A percentile compares a stretch with the other conserved stretches of the same genome.
Evolutionary conservation across 2,888 invertebrate species (phyloP).

Genomic region (Carcina quercana): DNA sequence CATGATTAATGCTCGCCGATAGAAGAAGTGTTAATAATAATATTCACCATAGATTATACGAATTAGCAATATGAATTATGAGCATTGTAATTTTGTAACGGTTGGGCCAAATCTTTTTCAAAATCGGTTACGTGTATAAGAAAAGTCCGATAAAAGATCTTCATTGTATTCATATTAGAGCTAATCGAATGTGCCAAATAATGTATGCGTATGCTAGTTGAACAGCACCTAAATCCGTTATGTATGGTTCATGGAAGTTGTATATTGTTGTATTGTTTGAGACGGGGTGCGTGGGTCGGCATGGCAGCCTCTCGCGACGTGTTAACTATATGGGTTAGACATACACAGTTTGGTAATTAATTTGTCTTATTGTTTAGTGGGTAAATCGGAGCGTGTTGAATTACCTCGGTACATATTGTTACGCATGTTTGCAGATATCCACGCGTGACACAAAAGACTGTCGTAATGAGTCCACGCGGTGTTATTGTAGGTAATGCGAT

Average conservation of each 20-base stretch:
- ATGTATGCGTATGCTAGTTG: slow-evolving; percentile 31
- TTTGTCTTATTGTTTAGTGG: slow-evolving; percentile 19
- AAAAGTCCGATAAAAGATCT: slow-evolving; percentile 34
- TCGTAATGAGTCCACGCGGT: slow-evolving; percentile 43
- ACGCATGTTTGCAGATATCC: slow-evolving; percentile 23
- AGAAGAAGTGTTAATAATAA: slow-evolving; percentile 1
- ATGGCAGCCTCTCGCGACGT: too few relatives aligned
- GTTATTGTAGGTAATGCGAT: slow-evolving; percentile 50
- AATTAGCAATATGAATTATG: slow-evolving; percentile 7
- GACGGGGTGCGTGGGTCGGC: slow-evolving; percentile 35
- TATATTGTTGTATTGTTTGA: slow-evolving; percentile 48
- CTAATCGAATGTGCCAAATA: slow-evolving; percentile 38
- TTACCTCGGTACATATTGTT: too few relatives aligned
- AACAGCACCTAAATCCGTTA: slow-evolving; percentile 32
- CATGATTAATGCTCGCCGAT: background rate
- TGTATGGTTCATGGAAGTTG: slow-evolving; percentile 27
- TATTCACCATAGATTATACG: slow-evolving; percentile 5
- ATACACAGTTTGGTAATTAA: slow-evolving; percentile 28
- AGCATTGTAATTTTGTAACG: slow-evolving; percentile 19
- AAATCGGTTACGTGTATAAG: slow-evolving; percentile 23
- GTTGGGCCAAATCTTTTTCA: slow-evolving; percentile 26
- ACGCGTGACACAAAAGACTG: slow-evolving; percentile 28
- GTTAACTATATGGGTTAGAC: slow-evolving; percentile 32
- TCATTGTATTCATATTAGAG: slow-evolving; percentile 55
- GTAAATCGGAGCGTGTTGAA: background rate